phyloP scores from a whole-genome alignment of 1,140 invertebrate genomes.

The Pseudomyrmex sp. region DNA sequence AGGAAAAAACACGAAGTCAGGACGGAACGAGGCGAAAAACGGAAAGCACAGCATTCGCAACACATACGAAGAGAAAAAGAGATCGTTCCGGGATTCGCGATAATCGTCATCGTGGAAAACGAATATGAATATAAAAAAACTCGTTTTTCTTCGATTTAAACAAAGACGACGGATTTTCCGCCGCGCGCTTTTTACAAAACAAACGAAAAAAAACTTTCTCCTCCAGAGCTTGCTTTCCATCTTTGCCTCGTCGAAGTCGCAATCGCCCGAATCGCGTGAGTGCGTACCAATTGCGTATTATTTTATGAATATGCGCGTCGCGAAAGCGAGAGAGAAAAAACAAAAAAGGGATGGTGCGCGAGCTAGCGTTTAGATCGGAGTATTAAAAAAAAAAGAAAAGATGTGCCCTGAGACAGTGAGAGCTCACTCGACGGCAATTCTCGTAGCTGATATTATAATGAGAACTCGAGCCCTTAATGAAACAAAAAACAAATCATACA shows the following conservation, averaged over 20 bases:
- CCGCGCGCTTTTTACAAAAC: neutral
- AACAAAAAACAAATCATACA: no score
- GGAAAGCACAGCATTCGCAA: conserved; percentile 62
- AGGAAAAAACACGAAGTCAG: neutral
- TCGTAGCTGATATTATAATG: conserved; percentile 70
- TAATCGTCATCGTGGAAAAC: neutral
- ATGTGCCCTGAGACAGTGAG: conserved; percentile 26
- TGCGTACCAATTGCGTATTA: neutral
- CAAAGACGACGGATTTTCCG: conserved; percentile 13
- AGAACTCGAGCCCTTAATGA: conserved; percentile 65
- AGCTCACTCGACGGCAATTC: conserved; percentile 77
- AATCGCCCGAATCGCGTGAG: conserved; percentile 30
- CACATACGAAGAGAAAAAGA: neutral
- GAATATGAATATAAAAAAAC: neutral
- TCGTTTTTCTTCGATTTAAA: conserved; percentile 10
- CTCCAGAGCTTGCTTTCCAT: conserved; percentile 60
- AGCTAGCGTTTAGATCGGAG: conserved; percentile 78
- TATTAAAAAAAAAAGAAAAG: conserved; percentile 15
- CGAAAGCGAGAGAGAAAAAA: conserved; percentile 18
- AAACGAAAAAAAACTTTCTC: neutral
- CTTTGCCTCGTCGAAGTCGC: conserved; percentile 46
- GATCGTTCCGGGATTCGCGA: neutral
- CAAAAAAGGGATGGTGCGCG: conserved; percentile 73
- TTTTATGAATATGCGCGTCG: conserved; percentile 71
- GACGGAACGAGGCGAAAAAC: conserved; percentile 49